Percentiles rank a stretch among this genome's conserved stretches.
Evolutionary conservation across 2,888 invertebrate genomes (phyloP).

Genomic region (Oeneis ivallda): DNA sequence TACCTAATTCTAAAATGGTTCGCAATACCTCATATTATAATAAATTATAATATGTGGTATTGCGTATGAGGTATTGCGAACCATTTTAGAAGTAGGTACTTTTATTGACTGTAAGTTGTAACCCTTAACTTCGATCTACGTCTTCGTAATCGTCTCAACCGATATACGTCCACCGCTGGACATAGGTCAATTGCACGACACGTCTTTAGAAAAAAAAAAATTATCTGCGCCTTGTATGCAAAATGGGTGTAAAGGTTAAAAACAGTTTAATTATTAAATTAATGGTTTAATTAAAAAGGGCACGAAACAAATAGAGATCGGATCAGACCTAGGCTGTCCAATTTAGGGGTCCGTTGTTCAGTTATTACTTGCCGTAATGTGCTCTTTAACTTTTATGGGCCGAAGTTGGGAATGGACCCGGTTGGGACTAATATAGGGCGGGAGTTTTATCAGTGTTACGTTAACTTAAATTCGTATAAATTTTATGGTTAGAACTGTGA

Average conservation of each 20-base stretch:
- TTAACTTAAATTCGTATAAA: constrained; percentile 65
- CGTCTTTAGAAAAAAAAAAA: no score
- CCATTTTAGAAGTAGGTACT: no score
- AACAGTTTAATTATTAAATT: constrained; percentile 31
- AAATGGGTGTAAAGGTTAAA: not conserved
- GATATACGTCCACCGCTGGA: no score
- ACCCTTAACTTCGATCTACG: no score
- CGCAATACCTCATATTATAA: no score
- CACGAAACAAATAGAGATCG: constrained; percentile 38
- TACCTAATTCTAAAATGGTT: no score
- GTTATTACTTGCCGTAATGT: constrained; percentile 78
- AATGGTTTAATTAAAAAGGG: constrained; percentile 36
- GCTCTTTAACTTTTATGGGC: constrained; percentile 79
- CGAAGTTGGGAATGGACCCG: constrained; percentile 67
- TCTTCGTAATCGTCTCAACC: no score
- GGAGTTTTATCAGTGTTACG: constrained; percentile 68
- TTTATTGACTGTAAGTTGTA: no score
- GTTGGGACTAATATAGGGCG: constrained; percentile 69
- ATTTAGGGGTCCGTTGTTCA: constrained; percentile 72
- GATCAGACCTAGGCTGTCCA: constrained; percentile 38
- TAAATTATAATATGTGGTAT: no score
- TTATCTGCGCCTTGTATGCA: not conserved
- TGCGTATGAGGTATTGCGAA: no score
- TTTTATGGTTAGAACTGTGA: constrained; percentile 49
- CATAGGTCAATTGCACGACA: no score